Percentiles rank a stretch among this genome's conserved stretches.
phyloP scores from a whole-genome alignment of 2,888 invertebrate species.

The Plebejus argus region DNA sequence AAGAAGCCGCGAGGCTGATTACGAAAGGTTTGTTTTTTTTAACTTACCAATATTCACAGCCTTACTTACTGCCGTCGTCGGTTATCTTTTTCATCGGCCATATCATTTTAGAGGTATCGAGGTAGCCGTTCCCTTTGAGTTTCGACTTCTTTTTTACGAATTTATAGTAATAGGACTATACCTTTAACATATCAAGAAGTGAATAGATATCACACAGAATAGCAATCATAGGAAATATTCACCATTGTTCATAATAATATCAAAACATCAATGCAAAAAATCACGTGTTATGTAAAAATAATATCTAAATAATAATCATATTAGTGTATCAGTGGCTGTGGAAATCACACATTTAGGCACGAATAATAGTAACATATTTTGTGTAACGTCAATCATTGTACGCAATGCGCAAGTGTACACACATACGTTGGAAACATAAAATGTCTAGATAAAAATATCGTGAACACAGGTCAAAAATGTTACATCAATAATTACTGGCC shows the following conservation, averaged over 20 bases:
- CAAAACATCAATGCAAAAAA: slow-evolving; percentile 41
- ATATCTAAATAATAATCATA: slow-evolving; percentile 16
- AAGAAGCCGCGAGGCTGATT: slow-evolving; percentile 14
- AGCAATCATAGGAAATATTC: slow-evolving; percentile 53
- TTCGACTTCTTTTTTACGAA: slow-evolving; percentile 25
- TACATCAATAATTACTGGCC: slow-evolving; percentile 14
- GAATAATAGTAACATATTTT: slow-evolving; percentile 15
- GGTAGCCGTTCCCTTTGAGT: slow-evolving; percentile 17
- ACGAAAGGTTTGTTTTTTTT: neutral
- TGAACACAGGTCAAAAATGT: slow-evolving; percentile 22
- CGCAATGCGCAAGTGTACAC: slow-evolving; percentile 12
- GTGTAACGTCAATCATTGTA: slow-evolving; percentile 18
- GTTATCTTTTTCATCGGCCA: slow-evolving; percentile 3
- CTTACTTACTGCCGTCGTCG: slow-evolving; percentile 15
- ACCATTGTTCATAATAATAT: slow-evolving; percentile 30
- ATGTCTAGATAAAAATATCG: slow-evolving; percentile 20
- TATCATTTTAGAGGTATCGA: slow-evolving; percentile 1
- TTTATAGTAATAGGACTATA: slow-evolving; percentile 45
- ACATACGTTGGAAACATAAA: neutral
- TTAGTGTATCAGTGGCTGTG: slow-evolving; percentile 33
- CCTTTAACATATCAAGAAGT: slow-evolving; percentile 76
- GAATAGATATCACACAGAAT: slow-evolving; percentile 55
- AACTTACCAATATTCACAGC: slow-evolving; percentile 20
- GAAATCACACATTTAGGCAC: slow-evolving; percentile 33
- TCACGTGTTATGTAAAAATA: slow-evolving; percentile 23